Evolutionary conservation across 2,888 invertebrate species (phyloP).

Genomic region (Brachynemurus nebulosus): DNA sequence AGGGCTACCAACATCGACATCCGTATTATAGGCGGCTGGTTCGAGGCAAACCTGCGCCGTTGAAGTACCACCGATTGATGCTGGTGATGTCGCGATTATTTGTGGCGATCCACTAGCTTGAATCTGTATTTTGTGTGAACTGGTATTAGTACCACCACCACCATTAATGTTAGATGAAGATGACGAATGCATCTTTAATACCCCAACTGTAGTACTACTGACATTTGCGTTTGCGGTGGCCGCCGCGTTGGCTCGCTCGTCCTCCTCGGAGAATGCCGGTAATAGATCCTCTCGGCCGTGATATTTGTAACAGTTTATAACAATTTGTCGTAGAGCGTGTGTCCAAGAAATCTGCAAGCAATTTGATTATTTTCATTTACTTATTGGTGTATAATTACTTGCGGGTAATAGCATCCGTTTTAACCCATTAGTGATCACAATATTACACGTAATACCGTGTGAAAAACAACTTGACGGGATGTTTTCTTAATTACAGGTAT

Average conservation of each 20-base stretch:
- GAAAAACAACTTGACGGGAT: too few relatives aligned
- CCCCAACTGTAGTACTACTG: constrained; percentile 33
- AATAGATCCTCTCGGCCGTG: constrained; percentile 91
- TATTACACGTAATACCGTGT: too few relatives aligned
- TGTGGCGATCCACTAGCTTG: constrained; percentile 37
- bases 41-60: constrained; percentile 66
- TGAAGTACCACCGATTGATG: constrained; percentile 32
- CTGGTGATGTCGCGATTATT: constrained; percentile 37
- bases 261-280: constrained; percentile 87
- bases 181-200: constrained; percentile 35
- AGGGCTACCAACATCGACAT: constrained; percentile 54
- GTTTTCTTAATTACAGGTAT: too few relatives aligned
- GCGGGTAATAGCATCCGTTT: too few relatives aligned
- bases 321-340: constrained; percentile 89
- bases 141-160: constrained; percentile 28
- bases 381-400: too few relatives aligned
- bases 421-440: too few relatives aligned
- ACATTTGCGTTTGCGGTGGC: constrained; percentile 38
- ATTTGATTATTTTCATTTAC: too few relatives aligned
- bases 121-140: constrained; percentile 34
- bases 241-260: constrained; percentile 57
- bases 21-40: constrained; percentile 51
- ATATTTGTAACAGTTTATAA: constrained; percentile 96
- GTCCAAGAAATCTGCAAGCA: constrained; percentile 86
- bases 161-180: constrained; percentile 9